phyloP scores from a whole-genome alignment of 2,888 invertebrate species.

The Euzetes globulus region DNA sequence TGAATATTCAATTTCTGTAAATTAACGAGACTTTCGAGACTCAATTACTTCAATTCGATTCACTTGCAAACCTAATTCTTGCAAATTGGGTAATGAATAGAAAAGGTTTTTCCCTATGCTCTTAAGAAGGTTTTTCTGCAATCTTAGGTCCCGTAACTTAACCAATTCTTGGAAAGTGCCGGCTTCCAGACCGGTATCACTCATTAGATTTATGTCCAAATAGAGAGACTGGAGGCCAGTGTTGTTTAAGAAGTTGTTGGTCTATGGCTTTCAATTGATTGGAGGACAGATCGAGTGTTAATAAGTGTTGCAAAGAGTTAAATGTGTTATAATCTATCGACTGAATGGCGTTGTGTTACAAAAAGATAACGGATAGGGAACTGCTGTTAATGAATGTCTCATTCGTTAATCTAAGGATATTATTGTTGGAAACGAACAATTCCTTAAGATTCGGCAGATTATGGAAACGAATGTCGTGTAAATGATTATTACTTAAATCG shows the following conservation, averaged over 20 bases:
- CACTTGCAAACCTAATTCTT: conserved; percentile 78
- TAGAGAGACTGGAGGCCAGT: conserved; percentile 70
- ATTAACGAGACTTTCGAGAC: conserved; percentile 45
- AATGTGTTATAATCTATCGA: conserved; percentile 69
- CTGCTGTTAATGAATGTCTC: conserved; percentile 71
- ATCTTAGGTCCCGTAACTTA: conserved; percentile 67
- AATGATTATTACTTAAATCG: conserved; percentile 79
- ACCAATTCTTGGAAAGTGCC: conserved; percentile 67
- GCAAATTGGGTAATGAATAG: conserved; percentile 67
- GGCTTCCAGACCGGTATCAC: conserved; percentile 61
- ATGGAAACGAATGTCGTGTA: conserved; percentile 70
- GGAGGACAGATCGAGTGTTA: conserved; percentile 73
- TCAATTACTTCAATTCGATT: conserved; percentile 67
- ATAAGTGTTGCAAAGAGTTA: conserved; percentile 64
- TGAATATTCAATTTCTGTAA: conserved; percentile 81
- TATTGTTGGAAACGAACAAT: conserved; percentile 77
- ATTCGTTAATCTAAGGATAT: conserved; percentile 70
- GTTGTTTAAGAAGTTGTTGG: conserved; percentile 65
- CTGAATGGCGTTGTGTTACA: conserved; percentile 76
- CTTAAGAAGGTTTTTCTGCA: conserved; percentile 74
- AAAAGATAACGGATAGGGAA: conserved; percentile 68
- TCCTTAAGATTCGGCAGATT: conserved; percentile 70
- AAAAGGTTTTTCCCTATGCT: conserved; percentile 71
- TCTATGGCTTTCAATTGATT: conserved; percentile 76
- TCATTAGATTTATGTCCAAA: conserved; percentile 75